Evolutionary conservation across 1,140 invertebrate species (phyloP).

Genomic region (Glossosoma conforme): DNA sequence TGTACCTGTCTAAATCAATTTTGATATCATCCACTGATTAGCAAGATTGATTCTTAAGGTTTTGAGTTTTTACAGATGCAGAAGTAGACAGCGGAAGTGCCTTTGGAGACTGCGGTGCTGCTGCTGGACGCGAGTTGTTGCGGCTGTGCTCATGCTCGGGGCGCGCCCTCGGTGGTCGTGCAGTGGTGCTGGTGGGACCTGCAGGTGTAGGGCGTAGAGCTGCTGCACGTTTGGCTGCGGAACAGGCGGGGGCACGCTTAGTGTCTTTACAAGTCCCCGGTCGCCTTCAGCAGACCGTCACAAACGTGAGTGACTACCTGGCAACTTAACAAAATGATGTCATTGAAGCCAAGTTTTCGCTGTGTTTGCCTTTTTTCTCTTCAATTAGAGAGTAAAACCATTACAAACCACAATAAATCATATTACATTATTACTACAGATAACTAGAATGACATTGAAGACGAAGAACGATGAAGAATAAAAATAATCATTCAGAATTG

Average conservation of each 20-base stretch:
- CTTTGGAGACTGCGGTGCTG: conserved; percentile 40
- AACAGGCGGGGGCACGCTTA: conserved; percentile 32
- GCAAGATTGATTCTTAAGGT: too few species aligned
- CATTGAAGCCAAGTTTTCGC: too few species aligned
- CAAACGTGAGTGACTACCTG: conserved; percentile 33
- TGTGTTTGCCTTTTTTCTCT: too few species aligned
- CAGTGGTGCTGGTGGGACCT: conserved; percentile 34
- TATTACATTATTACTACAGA: too few species aligned
- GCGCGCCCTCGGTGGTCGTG: conserved; percentile 34
- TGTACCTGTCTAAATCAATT: too few species aligned
- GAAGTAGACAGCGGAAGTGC: conserved; percentile 39
- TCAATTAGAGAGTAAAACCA: too few species aligned
- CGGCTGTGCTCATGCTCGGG: conserved; percentile 34
- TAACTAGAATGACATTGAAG: too few species aligned
- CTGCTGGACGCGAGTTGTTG: conserved; percentile 37
- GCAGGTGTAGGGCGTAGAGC: conserved; percentile 36
- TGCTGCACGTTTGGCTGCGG: conserved; percentile 34
- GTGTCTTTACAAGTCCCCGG: conserved; percentile 26
- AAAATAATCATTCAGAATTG: too few species aligned
- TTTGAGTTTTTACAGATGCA: conserved; percentile 33
- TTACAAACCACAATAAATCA: too few species aligned
- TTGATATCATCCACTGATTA: too few species aligned
- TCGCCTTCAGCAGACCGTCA: conserved; percentile 35
- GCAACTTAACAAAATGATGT: too few species aligned
- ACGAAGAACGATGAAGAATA: too few species aligned